Percentiles rank a stretch among this genome's conserved stretches.
These are phyloP conservation scores for Triplophysa siluroides DNA, from an alignment of 2,113 vertebrate species.

Conservation along the genomic window DNA sequence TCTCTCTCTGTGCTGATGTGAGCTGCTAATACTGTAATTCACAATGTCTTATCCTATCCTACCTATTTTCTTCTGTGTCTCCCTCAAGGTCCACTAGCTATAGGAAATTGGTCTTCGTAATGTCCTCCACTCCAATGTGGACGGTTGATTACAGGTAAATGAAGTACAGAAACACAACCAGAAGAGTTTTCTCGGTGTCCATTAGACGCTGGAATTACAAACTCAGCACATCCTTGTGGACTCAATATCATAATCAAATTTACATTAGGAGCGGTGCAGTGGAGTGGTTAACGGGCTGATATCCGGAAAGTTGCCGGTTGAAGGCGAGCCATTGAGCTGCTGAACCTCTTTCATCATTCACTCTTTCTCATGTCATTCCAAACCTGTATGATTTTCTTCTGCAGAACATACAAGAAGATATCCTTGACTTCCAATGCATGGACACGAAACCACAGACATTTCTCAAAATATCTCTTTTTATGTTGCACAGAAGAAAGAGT, in stretches of 20 bases:
- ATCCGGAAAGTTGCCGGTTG: not conserved
- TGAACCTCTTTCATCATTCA: no score
- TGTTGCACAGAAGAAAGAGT: no score
- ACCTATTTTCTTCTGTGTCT: not conserved
- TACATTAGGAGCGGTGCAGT: not conserved
- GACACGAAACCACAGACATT: no score
- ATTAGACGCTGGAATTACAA: constrained; percentile 15
- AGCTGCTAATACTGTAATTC: not conserved
- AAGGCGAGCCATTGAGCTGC: not conserved
- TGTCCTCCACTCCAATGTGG: not conserved
- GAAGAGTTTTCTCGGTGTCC: constrained; percentile 20
- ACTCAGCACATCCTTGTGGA: constrained; percentile 19
- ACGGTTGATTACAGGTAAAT: constrained; percentile 17
- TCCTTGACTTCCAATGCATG: no score
- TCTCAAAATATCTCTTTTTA: no score
- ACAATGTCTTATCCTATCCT: not conserved
- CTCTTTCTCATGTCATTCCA: no score
- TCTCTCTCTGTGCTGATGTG: not conserved
- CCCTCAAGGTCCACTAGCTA: not conserved
- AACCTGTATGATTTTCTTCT: no score
- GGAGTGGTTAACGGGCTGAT: not conserved
- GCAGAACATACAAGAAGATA: no score
- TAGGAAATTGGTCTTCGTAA: not conserved
- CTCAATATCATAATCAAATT: not conserved
- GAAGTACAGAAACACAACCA: not conserved